Base-by-base conservation (phyloP, 2,888 invertebrate genomes). In the Biston stratarius region DNA sequence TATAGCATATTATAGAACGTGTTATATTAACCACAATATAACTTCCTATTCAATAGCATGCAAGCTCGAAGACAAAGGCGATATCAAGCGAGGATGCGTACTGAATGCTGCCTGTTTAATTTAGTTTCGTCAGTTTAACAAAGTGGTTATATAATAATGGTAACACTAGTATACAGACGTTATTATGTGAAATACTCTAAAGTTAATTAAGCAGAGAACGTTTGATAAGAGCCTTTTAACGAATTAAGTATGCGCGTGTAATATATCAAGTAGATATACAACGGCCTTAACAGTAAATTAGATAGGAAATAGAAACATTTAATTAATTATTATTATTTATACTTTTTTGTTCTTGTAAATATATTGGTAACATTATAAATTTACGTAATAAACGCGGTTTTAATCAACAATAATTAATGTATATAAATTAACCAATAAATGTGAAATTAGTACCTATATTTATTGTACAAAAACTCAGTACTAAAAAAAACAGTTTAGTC, bases 51-150 rank as follows among this genome's bases (percentile, higher is more conserved):
- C 36, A 11, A 14, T 38, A 34, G 15, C 36, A 14, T 10, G n/a
- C 38, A 38, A 51, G 38, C 14, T 52, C 53, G 40, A 53, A 66
- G 61, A 66, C 65, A 66, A 61, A 66, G 49, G 45, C 61, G 45
- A 66, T 56, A 65, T 61, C 61, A 55, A 45, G 36, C 49, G 48
- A 38, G 44, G 42, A 55, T 48, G 42, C 45, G 10, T 10, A 14
- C 10, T 40, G 6, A 11, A 57, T 33, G 9, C 10, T 14, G 12
- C 24, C 11, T 14, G 47, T 42, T 55, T 56, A 61, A 57, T 66
- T 66, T 45, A 61, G 55, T 57, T 61, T 53, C 36, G 34, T 48
- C 33, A 49, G 36, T 36, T 49, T 62, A 58, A 58, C 47, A 34
- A 10, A 53, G 64, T 15, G 45, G 53, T 59, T 47, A 53, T 59